phyloP scores from a whole-genome alignment of 2,888 invertebrate genomes.

The Morinoia aosen region DNA sequence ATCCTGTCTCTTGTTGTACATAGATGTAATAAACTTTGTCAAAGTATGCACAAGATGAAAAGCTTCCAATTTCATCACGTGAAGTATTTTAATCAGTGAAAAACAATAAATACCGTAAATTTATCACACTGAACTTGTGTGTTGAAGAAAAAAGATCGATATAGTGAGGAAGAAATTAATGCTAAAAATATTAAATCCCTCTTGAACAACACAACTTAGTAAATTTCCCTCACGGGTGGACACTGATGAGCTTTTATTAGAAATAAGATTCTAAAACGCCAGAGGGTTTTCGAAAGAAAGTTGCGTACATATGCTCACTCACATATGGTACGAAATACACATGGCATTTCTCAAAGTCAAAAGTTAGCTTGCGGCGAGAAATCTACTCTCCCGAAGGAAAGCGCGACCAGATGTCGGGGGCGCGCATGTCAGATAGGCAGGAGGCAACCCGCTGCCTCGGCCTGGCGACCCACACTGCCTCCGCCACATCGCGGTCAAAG shows the following conservation, averaged over 20 bases:
- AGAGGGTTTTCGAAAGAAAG: background rate
- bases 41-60: background rate
- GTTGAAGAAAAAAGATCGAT: background rate
- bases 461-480: background rate
- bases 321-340: background rate
- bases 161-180: background rate
- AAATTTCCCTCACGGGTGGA: too few relatives aligned
- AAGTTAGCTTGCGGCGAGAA: background rate
- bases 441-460: background rate
- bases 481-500: too few relatives aligned
- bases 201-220: too few relatives aligned
- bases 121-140: background rate
- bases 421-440: background rate
- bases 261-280: background rate
- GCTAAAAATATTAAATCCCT: background rate
- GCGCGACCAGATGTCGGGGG: background rate
- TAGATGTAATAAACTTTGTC: background rate
- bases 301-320: background rate
- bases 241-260: too few relatives aligned
- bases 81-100: background rate
- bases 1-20: background rate
- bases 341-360: background rate
- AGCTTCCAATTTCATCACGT: background rate
- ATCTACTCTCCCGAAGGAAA: background rate
- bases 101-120: background rate